phyloP scores from a whole-genome alignment of 2,797 vertebrate species.

The Buphagus erythrorhynchus region DNA sequence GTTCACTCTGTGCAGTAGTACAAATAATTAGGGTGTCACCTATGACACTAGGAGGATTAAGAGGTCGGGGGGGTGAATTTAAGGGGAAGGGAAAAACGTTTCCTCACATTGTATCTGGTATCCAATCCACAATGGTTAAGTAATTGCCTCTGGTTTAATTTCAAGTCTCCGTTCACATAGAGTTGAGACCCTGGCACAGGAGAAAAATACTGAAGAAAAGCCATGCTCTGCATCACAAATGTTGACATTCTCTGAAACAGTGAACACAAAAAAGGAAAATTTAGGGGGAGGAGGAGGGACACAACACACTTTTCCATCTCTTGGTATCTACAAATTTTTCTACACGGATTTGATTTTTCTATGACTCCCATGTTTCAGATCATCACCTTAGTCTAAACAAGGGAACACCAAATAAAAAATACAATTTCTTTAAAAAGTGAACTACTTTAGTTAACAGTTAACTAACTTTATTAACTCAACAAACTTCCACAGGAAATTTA shows the following conservation, averaged over 20 bases:
- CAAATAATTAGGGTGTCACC: background rate
- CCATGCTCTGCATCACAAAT: conserved; percentile 93
- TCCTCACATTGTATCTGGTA: conserved; percentile 88
- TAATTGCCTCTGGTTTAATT: conserved; percentile 86
- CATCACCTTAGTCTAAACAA: background rate
- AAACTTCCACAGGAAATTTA: background rate
- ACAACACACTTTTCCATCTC: background rate
- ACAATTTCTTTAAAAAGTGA: background rate
- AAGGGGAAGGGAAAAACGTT: background rate
- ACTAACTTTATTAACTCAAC: background rate
- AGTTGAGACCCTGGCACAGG: conserved; percentile 87
- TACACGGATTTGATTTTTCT: background rate
- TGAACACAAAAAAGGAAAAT: background rate
- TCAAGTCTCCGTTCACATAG: conserved; percentile 88
- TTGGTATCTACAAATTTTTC: background rate
- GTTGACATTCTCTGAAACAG: conserved; percentile 89
- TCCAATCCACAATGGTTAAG: conserved; percentile 86
- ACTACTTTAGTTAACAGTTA: background rate
- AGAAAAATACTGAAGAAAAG: conserved; percentile 87
- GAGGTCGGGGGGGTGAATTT: accelerated
- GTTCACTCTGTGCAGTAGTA: background rate
- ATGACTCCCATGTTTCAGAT: background rate
- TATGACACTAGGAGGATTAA: background rate
- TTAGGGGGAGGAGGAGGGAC: background rate
- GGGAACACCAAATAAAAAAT: background rate